Evolutionary conservation across 2,797 vertebrate genomes (phyloP).

Genomic region (Bucorvus abyssinicus): DNA sequence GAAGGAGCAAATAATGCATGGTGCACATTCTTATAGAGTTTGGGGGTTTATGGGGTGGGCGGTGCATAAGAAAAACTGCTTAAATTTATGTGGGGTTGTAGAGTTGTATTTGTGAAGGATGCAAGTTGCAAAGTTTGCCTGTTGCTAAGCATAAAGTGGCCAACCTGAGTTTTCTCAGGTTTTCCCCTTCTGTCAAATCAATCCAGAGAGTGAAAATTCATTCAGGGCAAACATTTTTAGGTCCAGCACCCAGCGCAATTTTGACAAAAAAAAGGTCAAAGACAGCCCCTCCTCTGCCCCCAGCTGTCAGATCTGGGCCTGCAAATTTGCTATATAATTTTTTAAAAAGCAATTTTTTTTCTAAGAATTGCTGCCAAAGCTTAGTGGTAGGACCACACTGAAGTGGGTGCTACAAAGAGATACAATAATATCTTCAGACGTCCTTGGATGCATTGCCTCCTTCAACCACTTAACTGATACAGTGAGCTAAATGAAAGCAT

Average conservation of each 20-base stretch:
- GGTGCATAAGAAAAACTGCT: neutral
- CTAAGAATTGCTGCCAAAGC: slow-evolving; percentile 16
- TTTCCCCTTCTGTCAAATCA: neutral
- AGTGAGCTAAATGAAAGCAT: slow-evolving; percentile 28
- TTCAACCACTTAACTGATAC: neutral
- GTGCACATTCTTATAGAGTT: neutral
- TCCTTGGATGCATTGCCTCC: neutral
- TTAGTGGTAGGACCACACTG: slow-evolving; percentile 25
- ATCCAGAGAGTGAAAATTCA: neutral
- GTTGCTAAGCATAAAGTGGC: rapidly evolving
- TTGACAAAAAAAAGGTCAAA: neutral
- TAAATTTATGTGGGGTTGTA: neutral
- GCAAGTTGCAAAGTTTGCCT: neutral
- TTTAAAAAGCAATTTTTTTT: neutral
- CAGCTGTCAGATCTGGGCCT: slow-evolving; percentile 5
- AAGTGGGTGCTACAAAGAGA: neutral
- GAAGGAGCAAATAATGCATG: neutral
- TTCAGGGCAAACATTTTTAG: neutral
- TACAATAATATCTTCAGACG: neutral
- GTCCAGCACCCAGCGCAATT: neutral
- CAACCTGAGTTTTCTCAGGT: neutral
- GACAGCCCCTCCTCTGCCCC: neutral
- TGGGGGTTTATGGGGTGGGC: neutral
- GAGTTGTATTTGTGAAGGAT: neutral
- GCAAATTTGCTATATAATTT: neutral